phyloP scores from a whole-genome alignment of 1,140 invertebrate species.

The Meteorus sp. region DNA sequence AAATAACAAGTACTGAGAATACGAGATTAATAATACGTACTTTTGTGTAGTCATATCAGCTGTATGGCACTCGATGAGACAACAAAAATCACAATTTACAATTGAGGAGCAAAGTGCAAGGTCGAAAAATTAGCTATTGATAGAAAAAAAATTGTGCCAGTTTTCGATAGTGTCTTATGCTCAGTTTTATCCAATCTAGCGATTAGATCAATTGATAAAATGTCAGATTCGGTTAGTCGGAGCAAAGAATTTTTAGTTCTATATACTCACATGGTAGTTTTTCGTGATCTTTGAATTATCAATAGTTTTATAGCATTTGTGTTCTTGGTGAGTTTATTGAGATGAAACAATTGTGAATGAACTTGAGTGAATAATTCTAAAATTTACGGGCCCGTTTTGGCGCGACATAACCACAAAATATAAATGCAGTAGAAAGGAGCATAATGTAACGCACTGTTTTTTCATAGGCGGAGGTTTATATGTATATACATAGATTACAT shows the following conservation, averaged over 20 bases:
- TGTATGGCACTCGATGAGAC: slow-evolving; percentile 20
- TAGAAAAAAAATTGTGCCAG: background rate
- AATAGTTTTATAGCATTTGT: slow-evolving; percentile 2
- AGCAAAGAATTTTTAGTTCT: background rate
- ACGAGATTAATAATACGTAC: too few species aligned
- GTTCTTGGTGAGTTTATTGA: background rate
- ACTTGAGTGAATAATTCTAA: slow-evolving; percentile 15
- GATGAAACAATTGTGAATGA: slow-evolving; percentile 20
- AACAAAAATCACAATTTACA: slow-evolving; percentile 15
- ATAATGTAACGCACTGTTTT: too few species aligned
- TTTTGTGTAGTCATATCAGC: too few species aligned
- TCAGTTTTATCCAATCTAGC: too few species aligned
- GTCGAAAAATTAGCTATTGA: slow-evolving; percentile 16
- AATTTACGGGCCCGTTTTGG: slow-evolving; percentile 24
- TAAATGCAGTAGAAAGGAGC: background rate
- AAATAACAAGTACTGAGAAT: too few species aligned
- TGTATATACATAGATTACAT: background rate
- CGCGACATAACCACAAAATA: slow-evolving; percentile 26
- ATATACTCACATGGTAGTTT: slow-evolving; percentile 18
- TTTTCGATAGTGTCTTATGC: background rate
- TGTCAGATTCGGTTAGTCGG: background rate
- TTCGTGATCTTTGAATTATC: slow-evolving; percentile 5
- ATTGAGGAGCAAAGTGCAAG: slow-evolving; percentile 27
- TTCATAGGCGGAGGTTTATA: background rate
- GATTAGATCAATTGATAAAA: slow-evolving; percentile 29